These are phyloP conservation scores for Macrocentrus cingulum DNA, from an alignment of 1,140 invertebrate species.

Conservation along the genomic window DNA sequence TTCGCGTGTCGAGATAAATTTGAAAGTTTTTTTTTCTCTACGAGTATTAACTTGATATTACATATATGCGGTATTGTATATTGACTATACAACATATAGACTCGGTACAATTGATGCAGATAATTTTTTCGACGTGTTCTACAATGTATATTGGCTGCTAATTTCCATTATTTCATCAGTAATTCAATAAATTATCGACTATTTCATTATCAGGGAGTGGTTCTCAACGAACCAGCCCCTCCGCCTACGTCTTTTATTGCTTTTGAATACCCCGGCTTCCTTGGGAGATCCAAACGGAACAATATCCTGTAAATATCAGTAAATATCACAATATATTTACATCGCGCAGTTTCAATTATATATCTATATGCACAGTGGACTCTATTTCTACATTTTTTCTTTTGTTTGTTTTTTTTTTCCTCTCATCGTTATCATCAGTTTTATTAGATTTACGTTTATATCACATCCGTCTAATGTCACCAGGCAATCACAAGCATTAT, in stretches of 20 bases:
- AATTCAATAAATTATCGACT: slow-evolving; percentile 12
- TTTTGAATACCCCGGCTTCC: slow-evolving; percentile 58
- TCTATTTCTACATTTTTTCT: slow-evolving; percentile 27
- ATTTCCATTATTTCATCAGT: slow-evolving; percentile 1
- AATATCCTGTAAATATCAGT: slow-evolving; percentile 61
- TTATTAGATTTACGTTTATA: slow-evolving; percentile 46
- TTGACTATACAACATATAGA: too few relatives aligned
- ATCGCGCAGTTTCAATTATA: slow-evolving; percentile 40
- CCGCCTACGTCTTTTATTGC: slow-evolving; percentile 53
- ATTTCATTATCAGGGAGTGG: slow-evolving; percentile 15
- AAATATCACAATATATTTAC: slow-evolving; percentile 33
- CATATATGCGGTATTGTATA: too few relatives aligned
- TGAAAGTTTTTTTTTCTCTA: too few relatives aligned
- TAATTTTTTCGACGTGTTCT: not conserved
- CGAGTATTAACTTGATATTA: too few relatives aligned
- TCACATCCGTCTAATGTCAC: slow-evolving; percentile 45
- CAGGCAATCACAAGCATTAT: slow-evolving; percentile 25
- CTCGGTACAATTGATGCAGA: too few relatives aligned
- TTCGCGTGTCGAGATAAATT: too few relatives aligned
- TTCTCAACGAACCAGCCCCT: slow-evolving; percentile 21
- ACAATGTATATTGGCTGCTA: not conserved
- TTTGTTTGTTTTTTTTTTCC: slow-evolving; percentile 6
- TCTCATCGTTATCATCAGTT: slow-evolving; percentile 30
- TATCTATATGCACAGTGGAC: slow-evolving; percentile 38
- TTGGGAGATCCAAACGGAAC: slow-evolving; percentile 56